Percentiles rank a stretch among this genome's conserved stretches.
These are phyloP conservation scores for Megalopta genalis DNA, from an alignment of 1,140 invertebrate species.

Conservation along the genomic window DNA sequence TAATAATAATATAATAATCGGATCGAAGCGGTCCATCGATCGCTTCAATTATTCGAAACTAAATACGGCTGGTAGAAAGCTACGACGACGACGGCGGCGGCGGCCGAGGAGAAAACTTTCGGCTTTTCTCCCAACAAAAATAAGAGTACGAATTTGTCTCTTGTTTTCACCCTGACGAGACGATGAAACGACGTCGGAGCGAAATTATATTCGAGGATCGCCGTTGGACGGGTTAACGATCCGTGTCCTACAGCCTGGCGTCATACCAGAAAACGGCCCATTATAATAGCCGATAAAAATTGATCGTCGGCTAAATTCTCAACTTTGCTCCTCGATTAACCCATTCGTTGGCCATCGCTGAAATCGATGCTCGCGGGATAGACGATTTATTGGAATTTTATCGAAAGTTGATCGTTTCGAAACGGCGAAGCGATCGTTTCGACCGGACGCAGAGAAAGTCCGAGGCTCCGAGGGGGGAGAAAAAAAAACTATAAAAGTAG, in stretches of 20 bases:
- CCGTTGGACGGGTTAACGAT: not conserved
- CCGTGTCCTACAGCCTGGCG: not conserved
- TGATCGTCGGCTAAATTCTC: not conserved
- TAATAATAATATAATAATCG: too few relatives aligned
- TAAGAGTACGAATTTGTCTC: too few relatives aligned
- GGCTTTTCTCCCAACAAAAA: too few relatives aligned
- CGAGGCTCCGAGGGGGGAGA: not conserved
- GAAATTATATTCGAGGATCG: not conserved
- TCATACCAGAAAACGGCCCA: not conserved
- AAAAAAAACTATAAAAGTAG: too few relatives aligned
- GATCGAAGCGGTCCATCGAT: not conserved
- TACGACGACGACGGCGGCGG: too few relatives aligned
- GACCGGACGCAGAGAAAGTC: not conserved
- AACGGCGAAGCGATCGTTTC: not conserved
- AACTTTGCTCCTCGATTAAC: not conserved
- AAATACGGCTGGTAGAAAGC: too few relatives aligned
- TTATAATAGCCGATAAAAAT: not conserved
- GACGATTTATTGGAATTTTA: not conserved
- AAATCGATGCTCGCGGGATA: not conserved
- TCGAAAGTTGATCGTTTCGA: not conserved
- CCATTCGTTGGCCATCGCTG: too few relatives aligned
- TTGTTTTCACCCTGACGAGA: too few relatives aligned
- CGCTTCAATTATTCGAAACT: too few relatives aligned
- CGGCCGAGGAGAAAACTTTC: too few relatives aligned
- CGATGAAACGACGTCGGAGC: not conserved